Evolutionary conservation across 2,113 vertebrate genomes (phyloP), one percentile per base, ranked within the genome.

Genomic region (Haemorhous mexicanus): DNA sequence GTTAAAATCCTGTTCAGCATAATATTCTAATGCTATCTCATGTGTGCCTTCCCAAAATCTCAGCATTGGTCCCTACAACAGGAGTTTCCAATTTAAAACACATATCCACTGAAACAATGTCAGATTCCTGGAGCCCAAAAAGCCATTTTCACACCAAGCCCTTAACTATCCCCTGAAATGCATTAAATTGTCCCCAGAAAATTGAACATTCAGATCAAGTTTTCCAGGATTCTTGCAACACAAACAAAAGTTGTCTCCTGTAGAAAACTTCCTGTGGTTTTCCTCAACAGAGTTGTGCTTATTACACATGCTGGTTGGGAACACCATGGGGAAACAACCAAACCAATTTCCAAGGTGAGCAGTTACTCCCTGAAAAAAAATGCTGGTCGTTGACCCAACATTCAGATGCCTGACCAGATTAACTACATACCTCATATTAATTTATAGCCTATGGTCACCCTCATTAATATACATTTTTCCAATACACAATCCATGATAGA

Each of bases 351-450:
- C 55, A 63, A 50, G 37, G 39, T 69, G 53, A 86, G 23, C 18
- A 89, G 21, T n/a, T 77, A 21, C 19, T 64, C 19, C 49, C 33
- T 68, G 32, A 67, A 79, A 55, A 70, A 63, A 84, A 90, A 82
- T 50, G 16, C 13, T 88, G 17, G 11, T 33, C 1, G 0, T 49
- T 82, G 66, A 53, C n/a, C 37, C 3, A 1, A 20, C 0, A 5
- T 19, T 53, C 28, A 52, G 30, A 30, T 46, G 56, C 53, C 33
- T 49, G 39, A 77, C 28, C 20, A 74, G 32, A 75, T 72, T 76
- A 87, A 64, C 32, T 83, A 61, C 22, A 44, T 9, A 58, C 7
- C 11, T 67, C 17, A 1, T 41, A 56, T 52, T 91, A 72, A 91
- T 56, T 85, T 62, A 68, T 27, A 82, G 16, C 8, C 41, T 73